Evolutionary conservation across 2,797 vertebrate species (phyloP).

Genomic region (Sebastes nivosus): DNA sequence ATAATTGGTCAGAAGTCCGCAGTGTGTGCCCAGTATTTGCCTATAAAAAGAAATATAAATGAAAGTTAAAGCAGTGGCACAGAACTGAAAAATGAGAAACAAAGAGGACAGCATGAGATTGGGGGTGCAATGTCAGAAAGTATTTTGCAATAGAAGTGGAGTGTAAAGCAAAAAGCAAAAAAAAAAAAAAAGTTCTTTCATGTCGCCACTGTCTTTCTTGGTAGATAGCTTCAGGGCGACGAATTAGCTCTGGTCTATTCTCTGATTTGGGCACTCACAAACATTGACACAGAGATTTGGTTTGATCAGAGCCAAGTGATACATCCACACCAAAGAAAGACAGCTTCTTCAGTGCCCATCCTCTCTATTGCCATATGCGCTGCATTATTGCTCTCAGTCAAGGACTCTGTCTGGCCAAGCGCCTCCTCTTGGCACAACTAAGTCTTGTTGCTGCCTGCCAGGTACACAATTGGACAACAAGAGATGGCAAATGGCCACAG

Average conservation of each 20-base stretch:
- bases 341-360: constrained; percentile 30
- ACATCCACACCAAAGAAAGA: constrained; percentile 53
- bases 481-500: constrained; percentile 55
- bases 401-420: constrained; percentile 35
- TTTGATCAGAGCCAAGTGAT: constrained; percentile 59
- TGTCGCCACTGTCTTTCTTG: constrained; percentile 31
- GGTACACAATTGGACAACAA: constrained; percentile 70
- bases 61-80: constrained; percentile 37
- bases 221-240: constrained; percentile 37
- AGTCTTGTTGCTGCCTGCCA: constrained; percentile 60
- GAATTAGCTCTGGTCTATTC: constrained; percentile 40
- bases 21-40: constrained; percentile 32
- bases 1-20: constrained; percentile 54
- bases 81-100: constrained; percentile 30
- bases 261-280: constrained; percentile 52
- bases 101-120: constrained; percentile 20
- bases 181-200: constrained; percentile 18
- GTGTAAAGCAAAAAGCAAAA: not conserved
- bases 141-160: constrained; percentile 35
- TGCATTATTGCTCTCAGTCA: constrained; percentile 51
- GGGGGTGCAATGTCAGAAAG: constrained; percentile 9
- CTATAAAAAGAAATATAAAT: constrained; percentile 27
- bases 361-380: constrained; percentile 66
- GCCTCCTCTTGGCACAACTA: constrained; percentile 48
- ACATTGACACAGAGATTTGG: constrained; percentile 25